These are phyloP conservation scores for Himalopsyche kuldschensis DNA, from an alignment of 2,888 invertebrate species.

Conservation along the genomic window DNA sequence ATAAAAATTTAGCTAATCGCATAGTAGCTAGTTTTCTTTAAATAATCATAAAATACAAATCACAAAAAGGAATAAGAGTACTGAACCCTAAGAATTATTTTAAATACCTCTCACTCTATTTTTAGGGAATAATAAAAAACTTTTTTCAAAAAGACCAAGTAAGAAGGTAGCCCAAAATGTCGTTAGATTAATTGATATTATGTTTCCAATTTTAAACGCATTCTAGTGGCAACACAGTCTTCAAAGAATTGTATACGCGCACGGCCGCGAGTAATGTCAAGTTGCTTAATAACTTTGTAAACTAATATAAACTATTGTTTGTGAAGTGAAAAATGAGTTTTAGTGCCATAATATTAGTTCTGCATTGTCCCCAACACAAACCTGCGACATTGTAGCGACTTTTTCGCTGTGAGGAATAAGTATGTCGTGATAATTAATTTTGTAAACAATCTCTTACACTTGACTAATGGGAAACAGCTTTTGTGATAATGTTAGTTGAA, in stretches of 20 bases:
- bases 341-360: background rate
- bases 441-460: constrained; percentile 20
- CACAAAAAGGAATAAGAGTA: too few relatives aligned
- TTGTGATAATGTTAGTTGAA: constrained; percentile 7
- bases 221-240: background rate
- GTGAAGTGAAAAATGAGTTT: background rate
- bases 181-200: background rate
- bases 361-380: background rate
- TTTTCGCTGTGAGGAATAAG: background rate
- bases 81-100: too few relatives aligned
- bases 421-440: constrained; percentile 15
- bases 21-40: too few relatives aligned
- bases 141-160: background rate
- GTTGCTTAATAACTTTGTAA: background rate
- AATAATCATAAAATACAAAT: too few relatives aligned
- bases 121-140: background rate
- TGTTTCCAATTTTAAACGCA: background rate
- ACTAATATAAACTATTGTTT: background rate
- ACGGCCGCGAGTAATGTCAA: background rate
- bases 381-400: background rate
- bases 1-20: too few relatives aligned
- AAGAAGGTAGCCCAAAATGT: background rate
- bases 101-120: too few relatives aligned
- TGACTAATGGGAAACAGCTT: constrained; percentile 14
- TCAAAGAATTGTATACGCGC: background rate